Evolutionary conservation across 2,113 vertebrate genomes (phyloP).

Genomic region (Rafetus swinhoei): DNA sequence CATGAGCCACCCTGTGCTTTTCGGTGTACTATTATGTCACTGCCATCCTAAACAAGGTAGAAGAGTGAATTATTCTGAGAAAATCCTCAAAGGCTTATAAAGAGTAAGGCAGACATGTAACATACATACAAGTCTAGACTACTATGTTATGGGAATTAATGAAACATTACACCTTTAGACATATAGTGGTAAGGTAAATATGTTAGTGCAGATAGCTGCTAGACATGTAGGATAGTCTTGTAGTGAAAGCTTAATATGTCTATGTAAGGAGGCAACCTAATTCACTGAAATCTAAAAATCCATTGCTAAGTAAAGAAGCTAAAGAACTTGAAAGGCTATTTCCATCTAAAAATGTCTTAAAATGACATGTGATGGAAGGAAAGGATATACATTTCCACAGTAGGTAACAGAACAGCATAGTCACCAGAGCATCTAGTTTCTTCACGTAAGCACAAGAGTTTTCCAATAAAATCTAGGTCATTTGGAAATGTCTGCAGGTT

Average conservation of each 20-base stretch:
- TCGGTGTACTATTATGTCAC: conserved; percentile 45
- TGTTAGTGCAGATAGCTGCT: conserved; percentile 68
- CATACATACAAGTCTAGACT: conserved; percentile 60
- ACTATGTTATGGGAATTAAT: conserved; percentile 65
- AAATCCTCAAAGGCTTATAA: conserved; percentile 57
- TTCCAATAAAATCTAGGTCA: background rate
- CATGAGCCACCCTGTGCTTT: background rate
- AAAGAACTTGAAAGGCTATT: conserved; percentile 51
- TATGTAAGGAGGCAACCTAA: conserved; percentile 62
- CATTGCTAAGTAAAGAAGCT: conserved; percentile 56
- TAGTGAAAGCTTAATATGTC: conserved; percentile 65
- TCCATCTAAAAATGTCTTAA: conserved; percentile 55
- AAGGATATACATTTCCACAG: conserved; percentile 41
- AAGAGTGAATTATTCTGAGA: conserved; percentile 63
- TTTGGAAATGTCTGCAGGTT: background rate
- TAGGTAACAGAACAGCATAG: conserved; percentile 24
- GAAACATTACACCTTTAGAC: conserved; percentile 74
- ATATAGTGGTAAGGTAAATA: conserved; percentile 64
- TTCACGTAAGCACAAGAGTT: background rate
- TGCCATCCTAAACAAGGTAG: conserved; percentile 36
- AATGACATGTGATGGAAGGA: conserved; percentile 41
- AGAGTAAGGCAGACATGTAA: conserved; percentile 65
- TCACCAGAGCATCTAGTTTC: background rate
- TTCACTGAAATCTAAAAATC: conserved; percentile 58
- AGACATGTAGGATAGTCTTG: conserved; percentile 69